Conservation (phyloP, 2,888 invertebrate genomes). For the Himalopsyche japonica region DNA sequence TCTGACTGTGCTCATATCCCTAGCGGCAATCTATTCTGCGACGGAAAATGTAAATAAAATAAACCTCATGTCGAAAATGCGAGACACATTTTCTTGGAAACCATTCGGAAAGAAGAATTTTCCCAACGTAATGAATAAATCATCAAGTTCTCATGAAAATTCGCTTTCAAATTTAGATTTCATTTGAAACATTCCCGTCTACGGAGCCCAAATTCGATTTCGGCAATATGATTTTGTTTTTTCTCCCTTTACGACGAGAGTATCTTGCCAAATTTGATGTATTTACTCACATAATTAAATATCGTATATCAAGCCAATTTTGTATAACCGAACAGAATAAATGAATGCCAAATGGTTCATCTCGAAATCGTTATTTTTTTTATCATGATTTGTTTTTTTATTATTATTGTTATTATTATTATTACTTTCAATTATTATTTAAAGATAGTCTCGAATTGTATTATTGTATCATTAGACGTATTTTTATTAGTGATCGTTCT, state of each 20-base stretch:
- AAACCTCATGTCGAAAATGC: constrained; percentile 18
- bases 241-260: background rate
- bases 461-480: too few relatives aligned
- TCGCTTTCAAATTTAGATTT: background rate
- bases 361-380: background rate
- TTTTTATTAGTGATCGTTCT: too few relatives aligned
- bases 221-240: background rate
- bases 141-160: constrained; percentile 21
- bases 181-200: background rate
- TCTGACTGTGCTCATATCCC: background rate
- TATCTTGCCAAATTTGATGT: background rate
- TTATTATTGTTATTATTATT: too few relatives aligned
- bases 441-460: too few relatives aligned
- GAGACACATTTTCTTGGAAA: constrained; percentile 6
- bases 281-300: background rate
- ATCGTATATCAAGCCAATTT: background rate
- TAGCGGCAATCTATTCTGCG: constrained; percentile 8
- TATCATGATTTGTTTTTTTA: too few relatives aligned
- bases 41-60: constrained; percentile 32
- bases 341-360: background rate
- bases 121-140: constrained; percentile 27
- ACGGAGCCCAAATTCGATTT: background rate
- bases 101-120: background rate
- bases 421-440: too few relatives aligned
- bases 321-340: background rate